phyloP scores from a whole-genome alignment of 2,797 vertebrate species.

The Ptychobarbus kaznakovi region DNA sequence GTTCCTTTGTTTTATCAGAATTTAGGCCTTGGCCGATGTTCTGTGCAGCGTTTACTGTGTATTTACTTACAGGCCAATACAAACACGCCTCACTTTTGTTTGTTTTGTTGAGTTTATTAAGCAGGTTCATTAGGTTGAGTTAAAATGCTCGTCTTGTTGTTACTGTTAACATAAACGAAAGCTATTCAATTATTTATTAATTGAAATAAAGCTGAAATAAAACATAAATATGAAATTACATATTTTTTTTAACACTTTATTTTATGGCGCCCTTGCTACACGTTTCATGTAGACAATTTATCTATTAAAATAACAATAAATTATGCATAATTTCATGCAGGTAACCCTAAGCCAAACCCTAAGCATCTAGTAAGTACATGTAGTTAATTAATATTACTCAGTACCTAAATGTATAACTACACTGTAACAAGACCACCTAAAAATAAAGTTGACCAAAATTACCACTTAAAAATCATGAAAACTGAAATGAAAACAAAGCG shows the following conservation, averaged over 20 bases:
- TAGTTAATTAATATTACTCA: background rate
- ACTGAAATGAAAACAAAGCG: background rate
- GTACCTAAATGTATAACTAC: background rate
- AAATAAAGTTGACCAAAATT: background rate
- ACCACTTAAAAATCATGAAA: background rate
- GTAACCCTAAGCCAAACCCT: background rate
- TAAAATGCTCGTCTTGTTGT: background rate
- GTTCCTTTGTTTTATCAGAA: constrained; percentile 10
- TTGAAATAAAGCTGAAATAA: background rate
- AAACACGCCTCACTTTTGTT: no score
- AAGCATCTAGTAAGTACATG: background rate
- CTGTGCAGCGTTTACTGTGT: background rate
- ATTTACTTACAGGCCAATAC: background rate
- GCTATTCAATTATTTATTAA: background rate
- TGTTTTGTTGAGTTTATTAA: background rate
- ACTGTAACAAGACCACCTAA: background rate
- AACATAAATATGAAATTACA: background rate
- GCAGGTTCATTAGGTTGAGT: background rate
- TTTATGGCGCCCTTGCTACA: background rate
- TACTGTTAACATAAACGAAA: background rate
- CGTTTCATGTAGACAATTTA: no score
- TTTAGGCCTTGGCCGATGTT: background rate
- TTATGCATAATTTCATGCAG: background rate
- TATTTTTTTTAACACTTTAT: background rate
- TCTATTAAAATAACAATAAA: background rate